A percentile compares a stretch with the other conserved stretches of the same genome.
These are phyloP conservation scores for Scophthalmus maximus DNA, from an alignment of 2,113 vertebrate species.

Conservation along the genomic window DNA sequence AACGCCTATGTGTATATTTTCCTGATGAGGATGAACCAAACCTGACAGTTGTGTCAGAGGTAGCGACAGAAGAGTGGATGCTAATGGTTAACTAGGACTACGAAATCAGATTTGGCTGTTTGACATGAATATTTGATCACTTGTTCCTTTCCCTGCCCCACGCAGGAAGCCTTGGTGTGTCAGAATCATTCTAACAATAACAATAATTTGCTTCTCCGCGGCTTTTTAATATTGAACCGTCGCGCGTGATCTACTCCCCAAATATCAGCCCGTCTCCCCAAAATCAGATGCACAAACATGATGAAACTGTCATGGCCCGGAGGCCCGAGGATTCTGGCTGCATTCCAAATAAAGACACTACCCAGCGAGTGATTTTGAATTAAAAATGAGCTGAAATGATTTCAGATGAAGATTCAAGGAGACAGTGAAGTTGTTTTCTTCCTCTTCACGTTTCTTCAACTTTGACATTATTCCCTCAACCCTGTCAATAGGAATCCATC, in stretches of 20 bases:
- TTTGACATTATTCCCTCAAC: neutral
- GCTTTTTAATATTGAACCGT: conserved; percentile 67
- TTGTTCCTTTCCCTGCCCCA: no score
- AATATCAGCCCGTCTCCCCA: conserved; percentile 42
- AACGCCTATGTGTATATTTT: no score
- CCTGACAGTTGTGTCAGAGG: no score
- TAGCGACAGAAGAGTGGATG: no score
- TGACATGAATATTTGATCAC: no score
- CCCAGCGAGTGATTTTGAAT: conserved; percentile 18
- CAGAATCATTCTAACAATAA: conserved; percentile 27
- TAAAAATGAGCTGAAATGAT: conserved; percentile 18
- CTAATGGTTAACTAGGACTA: no score
- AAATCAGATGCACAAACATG: conserved; percentile 43
- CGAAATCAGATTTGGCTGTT: no score
- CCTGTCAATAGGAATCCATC: conserved; percentile 2
- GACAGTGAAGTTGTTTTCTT: neutral
- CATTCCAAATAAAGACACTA: conserved; percentile 11
- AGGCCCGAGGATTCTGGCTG: conserved; percentile 28
- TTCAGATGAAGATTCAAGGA: neutral
- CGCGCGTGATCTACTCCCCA: conserved; percentile 60
- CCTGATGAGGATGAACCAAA: no score
- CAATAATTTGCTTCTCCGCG: conserved; percentile 42
- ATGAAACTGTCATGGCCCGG: conserved; percentile 39
- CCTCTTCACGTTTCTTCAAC: neutral
- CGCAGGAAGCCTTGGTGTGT: neutral